A percentile compares a stretch with the other conserved stretches of the same genome.
Evolutionary conservation across 35 echinoderm and acorn worm species (phyloP).

Genomic region (Heliocidaris erythrogramma): DNA sequence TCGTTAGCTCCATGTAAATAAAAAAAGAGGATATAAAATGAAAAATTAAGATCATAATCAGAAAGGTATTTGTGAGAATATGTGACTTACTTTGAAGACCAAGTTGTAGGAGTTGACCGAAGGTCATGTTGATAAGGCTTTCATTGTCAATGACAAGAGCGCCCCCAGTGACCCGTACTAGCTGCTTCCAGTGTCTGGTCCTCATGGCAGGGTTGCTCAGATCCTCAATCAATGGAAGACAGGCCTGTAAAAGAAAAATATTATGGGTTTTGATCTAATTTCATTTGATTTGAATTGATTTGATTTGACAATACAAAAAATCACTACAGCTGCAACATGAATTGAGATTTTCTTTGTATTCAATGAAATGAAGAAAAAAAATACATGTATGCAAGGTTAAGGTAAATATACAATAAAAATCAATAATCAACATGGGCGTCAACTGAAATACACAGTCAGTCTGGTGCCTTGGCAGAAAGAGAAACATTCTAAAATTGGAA

Average conservation of each 20-base stretch:
- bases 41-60: too few species aligned
- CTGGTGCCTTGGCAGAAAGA: too few species aligned
- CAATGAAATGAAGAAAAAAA: background rate
- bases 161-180: slow-evolving; percentile 95
- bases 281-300: background rate
- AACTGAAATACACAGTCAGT: too few species aligned
- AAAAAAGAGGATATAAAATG: too few species aligned
- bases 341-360: background rate
- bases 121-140: slow-evolving; percentile 90
- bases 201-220: slow-evolving; percentile 97
- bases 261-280: background rate
- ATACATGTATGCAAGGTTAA: too few species aligned
- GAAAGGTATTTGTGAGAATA: background rate
- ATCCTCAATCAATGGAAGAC: slow-evolving; percentile 92
- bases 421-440: too few species aligned
- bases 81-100: slow-evolving; percentile 94
- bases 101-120: slow-evolving; percentile 82
- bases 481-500: too few species aligned
- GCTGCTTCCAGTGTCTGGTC: slow-evolving; percentile 96
- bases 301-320: background rate
- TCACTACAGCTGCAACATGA: too few species aligned
- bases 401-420: too few species aligned
- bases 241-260: slow-evolving; percentile 63
- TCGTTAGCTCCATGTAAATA: too few species aligned
- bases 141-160: slow-evolving; percentile 92